A percentile compares a stretch with the other conserved stretches of the same genome.
Evolutionary conservation across 2,888 invertebrate species (phyloP).

Genomic region (Perizoma affinitatum): DNA sequence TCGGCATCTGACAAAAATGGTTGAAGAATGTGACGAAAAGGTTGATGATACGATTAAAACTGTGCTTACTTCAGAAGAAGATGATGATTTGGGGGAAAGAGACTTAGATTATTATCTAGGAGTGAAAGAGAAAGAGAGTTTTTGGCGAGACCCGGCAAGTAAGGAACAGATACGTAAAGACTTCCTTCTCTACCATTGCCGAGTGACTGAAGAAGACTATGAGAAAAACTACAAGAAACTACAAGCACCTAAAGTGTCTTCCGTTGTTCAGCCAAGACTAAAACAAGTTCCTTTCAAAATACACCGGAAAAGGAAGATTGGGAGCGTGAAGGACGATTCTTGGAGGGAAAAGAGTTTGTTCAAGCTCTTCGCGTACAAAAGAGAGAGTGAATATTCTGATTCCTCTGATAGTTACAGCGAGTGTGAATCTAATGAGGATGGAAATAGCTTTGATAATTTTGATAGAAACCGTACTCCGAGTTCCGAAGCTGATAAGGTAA

Average conservation of each 20-base stretch:
- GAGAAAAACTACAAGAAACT: conserved; percentile 62
- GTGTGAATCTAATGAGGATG: conserved; percentile 64
- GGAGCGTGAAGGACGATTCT: conserved; percentile 61
- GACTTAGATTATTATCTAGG: conserved; percentile 77
- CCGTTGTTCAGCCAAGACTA: conserved; percentile 56
- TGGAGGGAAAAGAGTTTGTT: conserved; percentile 74
- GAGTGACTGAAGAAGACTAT: conserved; percentile 72
- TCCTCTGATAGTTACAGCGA: conserved; percentile 79
- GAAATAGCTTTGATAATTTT: conserved; percentile 26
- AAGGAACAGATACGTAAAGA: conserved; percentile 75
- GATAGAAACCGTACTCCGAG: conserved; percentile 21
- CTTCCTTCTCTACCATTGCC: conserved; percentile 73
- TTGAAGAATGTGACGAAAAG: conserved; percentile 51
- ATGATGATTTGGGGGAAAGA: conserved; percentile 64
- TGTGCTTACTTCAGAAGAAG: conserved; percentile 42
- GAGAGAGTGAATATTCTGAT: conserved; percentile 65
- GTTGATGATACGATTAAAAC: conserved; percentile 35
- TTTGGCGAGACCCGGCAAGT: conserved; percentile 71
- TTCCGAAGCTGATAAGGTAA: conserved; percentile 29
- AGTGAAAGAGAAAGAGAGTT: conserved; percentile 68
- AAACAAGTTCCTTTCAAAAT: conserved; percentile 80
- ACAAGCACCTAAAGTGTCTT: conserved; percentile 49
- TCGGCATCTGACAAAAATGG: conserved; percentile 51
- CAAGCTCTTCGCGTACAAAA: conserved; percentile 65
- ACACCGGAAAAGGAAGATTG: conserved; percentile 62